Evolutionary conservation across 2,797 vertebrate genomes (phyloP).

Genomic region (Squalus acanthias): DNA sequence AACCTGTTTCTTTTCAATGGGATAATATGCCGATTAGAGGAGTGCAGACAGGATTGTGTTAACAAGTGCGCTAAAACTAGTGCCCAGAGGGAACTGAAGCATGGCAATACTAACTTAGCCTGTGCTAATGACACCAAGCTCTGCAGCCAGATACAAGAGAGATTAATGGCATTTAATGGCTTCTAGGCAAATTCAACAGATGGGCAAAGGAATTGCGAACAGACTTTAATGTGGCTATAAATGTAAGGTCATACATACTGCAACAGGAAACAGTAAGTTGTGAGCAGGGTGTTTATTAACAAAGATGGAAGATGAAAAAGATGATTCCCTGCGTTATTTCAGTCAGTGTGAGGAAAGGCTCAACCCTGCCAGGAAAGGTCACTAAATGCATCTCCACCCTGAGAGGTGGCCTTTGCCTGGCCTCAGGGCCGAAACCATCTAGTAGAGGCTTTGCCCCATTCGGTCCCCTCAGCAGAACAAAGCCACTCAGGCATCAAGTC

Average conservation of each 20-base stretch:
- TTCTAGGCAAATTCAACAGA: neutral
- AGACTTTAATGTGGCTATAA: neutral
- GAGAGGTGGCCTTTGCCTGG: neutral
- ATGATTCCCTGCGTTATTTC: neutral
- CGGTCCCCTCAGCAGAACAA: neutral
- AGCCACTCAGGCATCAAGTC: neutral
- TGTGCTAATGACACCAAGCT: conserved; percentile 1
- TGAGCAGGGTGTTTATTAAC: neutral
- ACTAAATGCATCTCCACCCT: neutral
- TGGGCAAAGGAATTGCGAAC: neutral
- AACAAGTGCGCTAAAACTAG: too few relatives aligned
- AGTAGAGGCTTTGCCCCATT: neutral
- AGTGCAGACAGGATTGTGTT: neutral
- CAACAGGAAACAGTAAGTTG: neutral
- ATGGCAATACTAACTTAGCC: neutral
- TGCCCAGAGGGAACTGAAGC: neutral
- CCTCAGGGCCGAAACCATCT: neutral
- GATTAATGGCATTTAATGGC: neutral
- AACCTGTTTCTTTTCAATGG: neutral
- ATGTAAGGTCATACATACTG: neutral
- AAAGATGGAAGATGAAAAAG: neutral
- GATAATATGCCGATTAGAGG: neutral
- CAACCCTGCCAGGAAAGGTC: neutral
- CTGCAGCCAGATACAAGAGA: neutral
- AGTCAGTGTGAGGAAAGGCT: neutral